These are phyloP conservation scores for Trogon surrucura DNA, from an alignment of 2,113 vertebrate genomes.

Conservation along the genomic window DNA sequence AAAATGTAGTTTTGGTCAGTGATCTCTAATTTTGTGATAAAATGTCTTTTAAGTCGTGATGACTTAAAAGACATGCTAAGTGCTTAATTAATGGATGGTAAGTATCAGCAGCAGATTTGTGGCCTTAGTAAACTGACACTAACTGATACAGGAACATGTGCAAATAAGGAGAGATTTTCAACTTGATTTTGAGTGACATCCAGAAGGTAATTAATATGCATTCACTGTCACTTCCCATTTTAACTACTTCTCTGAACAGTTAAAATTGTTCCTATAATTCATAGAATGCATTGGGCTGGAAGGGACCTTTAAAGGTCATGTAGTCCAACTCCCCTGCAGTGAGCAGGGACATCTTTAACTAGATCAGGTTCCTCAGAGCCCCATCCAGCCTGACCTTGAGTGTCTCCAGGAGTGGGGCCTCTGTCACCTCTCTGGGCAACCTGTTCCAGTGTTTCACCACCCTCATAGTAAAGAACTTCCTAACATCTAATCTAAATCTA, in stretches of 20 bases:
- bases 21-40: constrained; percentile 6
- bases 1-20: constrained; percentile 9
- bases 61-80: not conserved
- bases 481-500: too few relatives aligned
- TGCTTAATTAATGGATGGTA: not conserved
- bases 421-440: too few relatives aligned
- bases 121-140: not conserved
- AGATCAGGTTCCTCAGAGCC: too few relatives aligned
- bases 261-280: not conserved
- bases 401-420: too few relatives aligned
- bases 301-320: too few relatives aligned
- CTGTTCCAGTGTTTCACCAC: too few relatives aligned
- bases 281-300: too few relatives aligned
- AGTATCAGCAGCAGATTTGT: not conserved
- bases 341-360: too few relatives aligned
- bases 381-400: too few relatives aligned
- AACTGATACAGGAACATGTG: not conserved
- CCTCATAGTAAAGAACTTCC: too few relatives aligned
- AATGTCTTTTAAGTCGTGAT: not conserved
- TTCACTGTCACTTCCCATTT: not conserved
- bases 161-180: not conserved
- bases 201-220: not conserved
- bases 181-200: not conserved
- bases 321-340: too few relatives aligned
- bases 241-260: not conserved